Percentiles rank a stretch among this genome's conserved stretches.
Evolutionary conservation across 2,797 vertebrate species (phyloP).

Genomic region (Apogon hyalosoma): DNA sequence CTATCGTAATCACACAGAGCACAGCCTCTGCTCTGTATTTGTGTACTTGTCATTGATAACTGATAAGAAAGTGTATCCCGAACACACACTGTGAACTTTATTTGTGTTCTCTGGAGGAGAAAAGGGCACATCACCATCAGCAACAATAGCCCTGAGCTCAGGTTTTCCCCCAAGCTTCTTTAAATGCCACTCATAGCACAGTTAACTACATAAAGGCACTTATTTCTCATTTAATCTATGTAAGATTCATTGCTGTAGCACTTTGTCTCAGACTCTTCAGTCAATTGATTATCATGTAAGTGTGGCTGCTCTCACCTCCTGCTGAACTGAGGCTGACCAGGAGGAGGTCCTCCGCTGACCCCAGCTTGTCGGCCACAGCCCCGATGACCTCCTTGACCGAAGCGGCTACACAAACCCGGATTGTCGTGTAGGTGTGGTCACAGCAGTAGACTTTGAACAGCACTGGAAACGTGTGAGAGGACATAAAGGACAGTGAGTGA

Average conservation of each 20-base stretch:
- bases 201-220: slow-evolving; percentile 23
- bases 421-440: slow-evolving; percentile 98
- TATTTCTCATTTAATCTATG: slow-evolving; percentile 39
- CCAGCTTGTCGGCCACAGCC: slow-evolving; percentile 94
- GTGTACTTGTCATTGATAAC: slow-evolving; percentile 18
- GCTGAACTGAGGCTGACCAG: slow-evolving; percentile 95
- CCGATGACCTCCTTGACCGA: slow-evolving; percentile 93
- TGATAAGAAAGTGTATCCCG: slow-evolving; percentile 35
- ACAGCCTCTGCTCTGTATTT: slow-evolving; percentile 8
- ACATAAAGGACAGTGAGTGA: slow-evolving; percentile 25
- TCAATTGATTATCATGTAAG: slow-evolving; percentile 55
- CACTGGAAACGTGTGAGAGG: slow-evolving; percentile 80
- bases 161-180: slow-evolving; percentile 23
- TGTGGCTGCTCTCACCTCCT: slow-evolving; percentile 88
- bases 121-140: slow-evolving; percentile 26
- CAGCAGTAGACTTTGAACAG: slow-evolving; percentile 97
- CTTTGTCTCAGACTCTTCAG: slow-evolving; percentile 1
- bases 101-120: slow-evolving; percentile 28
- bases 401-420: slow-evolving; percentile 90
- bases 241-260: slow-evolving; percentile 22
- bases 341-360: slow-evolving; percentile 92
- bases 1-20: slow-evolving; percentile 19
- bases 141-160: slow-evolving; percentile 31
- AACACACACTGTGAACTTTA: slow-evolving; percentile 28
- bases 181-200: slow-evolving; percentile 21